Base-by-base conservation (phyloP, 2,888 invertebrate genomes). In the Elegia similella region DNA sequence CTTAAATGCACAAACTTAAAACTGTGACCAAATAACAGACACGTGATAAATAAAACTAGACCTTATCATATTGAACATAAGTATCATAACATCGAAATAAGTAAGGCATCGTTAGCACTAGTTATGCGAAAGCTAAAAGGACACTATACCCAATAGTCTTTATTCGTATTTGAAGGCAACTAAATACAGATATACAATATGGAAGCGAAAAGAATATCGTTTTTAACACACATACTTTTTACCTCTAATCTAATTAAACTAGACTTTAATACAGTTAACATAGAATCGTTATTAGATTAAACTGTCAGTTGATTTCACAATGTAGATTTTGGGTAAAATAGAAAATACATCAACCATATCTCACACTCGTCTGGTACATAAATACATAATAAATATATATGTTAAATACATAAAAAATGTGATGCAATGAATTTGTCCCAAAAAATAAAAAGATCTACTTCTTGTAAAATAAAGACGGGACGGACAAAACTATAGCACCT, bases 71-170 rank as follows among this genome's bases (percentile, higher is more conserved):
- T 63, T 65, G 56, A 67, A 71, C 62, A 70, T 66, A 72, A 70
- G 71, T 69, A 63, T 69, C 60, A 62, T 62, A 60, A 58, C 67
- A 63, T 59, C 63, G 71, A 65, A 63, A 63, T 68, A 71, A 72
- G 70, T 78, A 81, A 83, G 78, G 78, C 80, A 72, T 73, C 69
- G 59, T 78, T 78, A 82, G 75, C 74, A 74, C 70, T 75, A 73
- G 63, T 76, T 76, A 75, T 62, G 72, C 65, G 68, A 77, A 66
- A 80, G 78, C 77, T 77, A 72, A 68, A 42, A 17, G 46, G 29
- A 44, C 47, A 42, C 38, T 16, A 48, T 32, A 55, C 32, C 52
- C 15, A 46, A 52, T 7, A 32, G 50, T 44, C 34, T 42, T 52
- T 30, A 34, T 43, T 54, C 15, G 15, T 32, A 53, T 54, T 30